Percentiles rank a stretch among this genome's conserved stretches.
Evolutionary conservation across 2,113 vertebrate species (phyloP).

Genomic region (Oreochromis aureus): DNA sequence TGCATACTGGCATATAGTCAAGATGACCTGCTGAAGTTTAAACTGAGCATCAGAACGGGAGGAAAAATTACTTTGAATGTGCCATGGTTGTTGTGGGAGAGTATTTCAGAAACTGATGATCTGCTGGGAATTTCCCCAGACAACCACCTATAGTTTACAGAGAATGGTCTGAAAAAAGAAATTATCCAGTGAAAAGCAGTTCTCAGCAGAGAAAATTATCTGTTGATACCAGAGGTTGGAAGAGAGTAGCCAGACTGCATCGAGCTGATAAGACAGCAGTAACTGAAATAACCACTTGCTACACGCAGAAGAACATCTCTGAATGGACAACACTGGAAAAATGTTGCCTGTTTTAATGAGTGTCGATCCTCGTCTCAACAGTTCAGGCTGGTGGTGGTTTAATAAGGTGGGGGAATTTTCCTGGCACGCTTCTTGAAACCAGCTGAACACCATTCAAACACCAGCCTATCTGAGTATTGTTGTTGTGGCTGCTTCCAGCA

Average conservation of each 20-base stretch:
- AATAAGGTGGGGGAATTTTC: neutral
- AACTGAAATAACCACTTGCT: neutral
- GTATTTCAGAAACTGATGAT: fast-evolving
- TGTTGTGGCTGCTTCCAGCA: neutral
- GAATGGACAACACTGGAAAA: neutral
- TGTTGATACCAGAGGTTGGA: too few relatives aligned
- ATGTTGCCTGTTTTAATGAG: neutral
- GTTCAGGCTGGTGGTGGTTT: neutral
- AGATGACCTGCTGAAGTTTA: neutral
- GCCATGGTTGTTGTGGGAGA: neutral
- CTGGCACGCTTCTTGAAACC: neutral
- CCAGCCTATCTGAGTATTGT: neutral
- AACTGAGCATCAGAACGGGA: neutral
- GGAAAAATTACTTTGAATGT: neutral
- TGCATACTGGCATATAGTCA: neutral
- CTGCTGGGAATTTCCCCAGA: neutral
- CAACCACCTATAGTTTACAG: fast-evolving
- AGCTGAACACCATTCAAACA: neutral
- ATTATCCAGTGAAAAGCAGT: neutral
- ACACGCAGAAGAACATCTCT: neutral
- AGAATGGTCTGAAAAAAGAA: neutral
- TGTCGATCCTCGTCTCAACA: fast-evolving
- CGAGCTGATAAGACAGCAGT: neutral
- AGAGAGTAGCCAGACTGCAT: too few relatives aligned
- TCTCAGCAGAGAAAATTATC: neutral